Evolutionary conservation across 2,888 invertebrate species (phyloP).

Genomic region (Erynnis tages): DNA sequence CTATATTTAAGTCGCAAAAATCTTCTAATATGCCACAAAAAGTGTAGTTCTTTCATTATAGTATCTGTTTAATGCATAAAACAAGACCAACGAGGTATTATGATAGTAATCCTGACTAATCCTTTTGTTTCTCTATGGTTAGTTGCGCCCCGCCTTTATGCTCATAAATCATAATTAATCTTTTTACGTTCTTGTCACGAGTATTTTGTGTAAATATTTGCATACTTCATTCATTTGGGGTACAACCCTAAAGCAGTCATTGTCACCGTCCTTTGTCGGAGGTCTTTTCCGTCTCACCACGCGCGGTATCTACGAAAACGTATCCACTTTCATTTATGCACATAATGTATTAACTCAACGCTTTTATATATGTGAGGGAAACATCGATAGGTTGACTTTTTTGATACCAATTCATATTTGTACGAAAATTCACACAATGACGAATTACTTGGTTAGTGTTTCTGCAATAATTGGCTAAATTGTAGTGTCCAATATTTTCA

Average conservation of each 20-base stretch:
- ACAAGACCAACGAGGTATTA: constrained; percentile 6
- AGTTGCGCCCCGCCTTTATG: constrained; percentile 8
- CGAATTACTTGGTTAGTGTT: too few relatives aligned
- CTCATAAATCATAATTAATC: constrained; percentile 25
- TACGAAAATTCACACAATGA: too few relatives aligned
- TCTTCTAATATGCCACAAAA: background rate
- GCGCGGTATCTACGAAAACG: constrained; percentile 59
- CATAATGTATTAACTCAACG: constrained; percentile 21
- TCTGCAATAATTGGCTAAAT: too few relatives aligned
- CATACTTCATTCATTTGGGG: constrained; percentile 26
- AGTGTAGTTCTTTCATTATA: background rate
- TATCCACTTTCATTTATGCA: constrained; percentile 36
- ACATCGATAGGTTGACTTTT: background rate
- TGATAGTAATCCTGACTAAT: constrained; percentile 14
- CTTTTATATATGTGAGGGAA: background rate
- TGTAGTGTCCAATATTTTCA: too few relatives aligned
- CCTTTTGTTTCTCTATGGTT: constrained; percentile 19
- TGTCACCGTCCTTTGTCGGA: constrained; percentile 75
- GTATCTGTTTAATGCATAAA: background rate
- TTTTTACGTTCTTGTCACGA: constrained; percentile 15
- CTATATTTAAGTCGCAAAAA: too few relatives aligned
- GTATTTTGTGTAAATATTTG: constrained; percentile 41
- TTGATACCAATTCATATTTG: too few relatives aligned
- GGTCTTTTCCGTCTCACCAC: constrained; percentile 75
- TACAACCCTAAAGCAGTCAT: constrained; percentile 59